Evolutionary conservation across 2,888 invertebrate genomes (phyloP), one percentile per base, ranked within the genome.

Genomic region (Trissolcus japonicus): DNA sequence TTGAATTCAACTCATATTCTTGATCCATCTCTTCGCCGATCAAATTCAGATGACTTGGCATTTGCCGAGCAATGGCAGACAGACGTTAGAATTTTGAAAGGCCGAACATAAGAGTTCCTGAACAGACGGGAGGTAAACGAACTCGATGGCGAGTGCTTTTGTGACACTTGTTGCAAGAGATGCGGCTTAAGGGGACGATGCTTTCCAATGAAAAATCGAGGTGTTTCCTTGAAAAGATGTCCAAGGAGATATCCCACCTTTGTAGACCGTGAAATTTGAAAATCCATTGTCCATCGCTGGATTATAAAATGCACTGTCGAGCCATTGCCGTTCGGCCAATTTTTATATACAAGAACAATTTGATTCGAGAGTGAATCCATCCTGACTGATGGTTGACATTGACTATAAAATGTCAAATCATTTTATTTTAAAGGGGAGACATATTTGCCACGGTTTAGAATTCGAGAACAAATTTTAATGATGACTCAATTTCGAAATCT

Each of bases 91-190:
- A 16, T 13, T 51, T 19, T 13, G 19, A 51, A 16, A 17, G 19
- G 51, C 11, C 14, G 19, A 51, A 50, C n/a, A 48, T 65, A 65
- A 65, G 55, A 48, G 65, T 65, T 46, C 6, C n/a, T n/a, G 21
- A 29, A 35, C 35, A 35, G 35, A 11, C 35, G 2, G 40, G 48
- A 68, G 68, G 68, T 68, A 55, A 68, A 68, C 55, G 68, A 68
- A 68, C 68, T 68, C 16, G 9, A 11, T 57, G 21, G 7, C 11
- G 40, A 67, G 51, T 43, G 46, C 25, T 59, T 40, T 68, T 60
- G 54, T 60, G 48, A 60, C 68, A 68, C 68, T 68, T 68, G 68
- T 68, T 68, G 48, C 60, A 29, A 59, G 51, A 48, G 16, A 59
- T 29, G 7, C 41, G 46, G 29, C 21, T 54, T 13, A 13, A 54